A percentile compares a stretch with the other conserved stretches of the same genome.
Evolutionary conservation across 2,113 vertebrate species (phyloP).

Genomic region (Leptobrachium ailaonicum): DNA sequence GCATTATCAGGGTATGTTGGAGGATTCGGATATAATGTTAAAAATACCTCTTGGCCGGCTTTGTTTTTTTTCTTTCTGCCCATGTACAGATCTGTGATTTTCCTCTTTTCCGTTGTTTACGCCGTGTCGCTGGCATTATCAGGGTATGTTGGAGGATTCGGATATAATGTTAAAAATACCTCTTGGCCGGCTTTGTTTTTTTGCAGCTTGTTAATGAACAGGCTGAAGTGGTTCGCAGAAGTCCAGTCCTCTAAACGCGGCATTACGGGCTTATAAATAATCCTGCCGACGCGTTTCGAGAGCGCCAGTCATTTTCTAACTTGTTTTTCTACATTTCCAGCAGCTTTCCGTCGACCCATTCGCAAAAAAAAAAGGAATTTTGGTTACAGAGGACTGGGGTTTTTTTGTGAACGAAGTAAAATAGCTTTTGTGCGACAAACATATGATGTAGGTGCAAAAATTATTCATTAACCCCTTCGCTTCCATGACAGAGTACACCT

Average conservation of each 20-base stretch:
- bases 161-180: conserved; percentile 27
- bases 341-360: neutral
- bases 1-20: neutral
- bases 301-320: neutral
- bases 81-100: conserved; percentile 19
- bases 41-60: conserved; percentile 24
- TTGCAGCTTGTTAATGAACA: conserved; percentile 27
- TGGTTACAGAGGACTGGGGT: no score
- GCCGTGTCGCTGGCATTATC: neutral
- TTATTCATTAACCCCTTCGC: no score
- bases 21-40: neutral
- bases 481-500: no score
- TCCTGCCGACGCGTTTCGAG: neutral
- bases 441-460: no score
- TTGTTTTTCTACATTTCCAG: neutral
- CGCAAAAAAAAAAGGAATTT: no score
- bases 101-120: neutral
- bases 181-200: neutral
- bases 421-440: no score
- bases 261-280: neutral
- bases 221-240: conserved; percentile 2
- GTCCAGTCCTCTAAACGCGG: neutral
- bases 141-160: neutral
- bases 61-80: neutral
- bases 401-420: no score